Conservation (phyloP, 1,140 invertebrate genomes). For the Coptotermes formosanus region DNA sequence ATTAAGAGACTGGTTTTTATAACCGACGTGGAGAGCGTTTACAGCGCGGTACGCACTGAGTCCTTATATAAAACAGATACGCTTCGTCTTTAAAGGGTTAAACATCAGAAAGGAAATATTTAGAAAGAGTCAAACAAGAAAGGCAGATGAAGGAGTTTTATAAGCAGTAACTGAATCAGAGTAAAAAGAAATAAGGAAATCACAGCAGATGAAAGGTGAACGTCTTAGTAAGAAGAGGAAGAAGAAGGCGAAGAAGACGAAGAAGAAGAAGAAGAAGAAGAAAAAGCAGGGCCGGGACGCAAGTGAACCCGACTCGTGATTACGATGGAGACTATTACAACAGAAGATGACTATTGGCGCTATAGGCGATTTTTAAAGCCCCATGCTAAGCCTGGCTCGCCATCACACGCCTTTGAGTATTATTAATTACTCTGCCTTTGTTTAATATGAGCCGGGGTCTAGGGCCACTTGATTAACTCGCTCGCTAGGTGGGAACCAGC, state of each 20-base stretch:
- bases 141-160: background rate
- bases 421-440: constrained; percentile 35
- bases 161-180: background rate
- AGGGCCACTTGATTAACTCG: constrained; percentile 28
- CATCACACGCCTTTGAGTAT: constrained; percentile 30
- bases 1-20: no score
- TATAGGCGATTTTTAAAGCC: constrained; percentile 23
- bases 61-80: no score
- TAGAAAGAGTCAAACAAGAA: no score
- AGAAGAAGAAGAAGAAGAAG: background rate
- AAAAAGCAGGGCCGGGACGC: background rate
- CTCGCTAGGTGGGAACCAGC: constrained; percentile 26
- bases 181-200: background rate
- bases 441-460: constrained; percentile 33
- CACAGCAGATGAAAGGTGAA: background rate
- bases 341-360: constrained; percentile 9
- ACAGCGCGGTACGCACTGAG: no score
- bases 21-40: no score
- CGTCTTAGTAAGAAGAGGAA: background rate
- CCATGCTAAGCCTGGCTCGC: constrained; percentile 9
- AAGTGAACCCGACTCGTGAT: background rate
- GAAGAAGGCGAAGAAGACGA: background rate
- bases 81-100: no score
- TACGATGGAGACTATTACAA: no score
- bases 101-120: no score